Evolutionary conservation across 2,888 invertebrate species (phyloP), one percentile per base, ranked within the genome.

Genomic region (Apodemia hepburni): DNA sequence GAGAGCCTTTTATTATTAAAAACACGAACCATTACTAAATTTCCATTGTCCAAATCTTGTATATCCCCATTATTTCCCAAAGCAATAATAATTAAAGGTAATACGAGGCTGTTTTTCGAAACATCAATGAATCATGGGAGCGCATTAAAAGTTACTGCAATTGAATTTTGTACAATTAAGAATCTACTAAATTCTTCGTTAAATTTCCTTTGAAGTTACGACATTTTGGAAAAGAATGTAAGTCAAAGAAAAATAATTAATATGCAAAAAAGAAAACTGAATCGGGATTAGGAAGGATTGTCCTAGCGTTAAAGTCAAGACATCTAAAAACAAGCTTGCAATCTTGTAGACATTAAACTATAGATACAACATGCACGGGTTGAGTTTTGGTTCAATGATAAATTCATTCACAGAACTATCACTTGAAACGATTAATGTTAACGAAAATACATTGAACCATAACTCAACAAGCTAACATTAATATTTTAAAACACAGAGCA

Each of bases 261-360:
- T 71, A 65, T 67, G 47, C 63, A 65, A 68, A 54, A 38, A 54
- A 54, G 54, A 54, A 54, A 54, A 54, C 27, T 27, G 54, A 54
- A 54, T 22, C 27, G 22, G 76, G 84, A 87, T 85, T 84, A 77
- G 79, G 81, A 79, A 82, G 87, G 87, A 78, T 77, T 78, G 72
- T 74, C 87, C 88, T 89, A 85, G 78, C 84, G 85, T 77, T 68
- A 77, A 78, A 80, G 80, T 84, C 85, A 76, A 79, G 83, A 86
- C 88, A 90, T 87, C 90, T 89, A 90, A 76, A 79, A 86, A 86
- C 87, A 90, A 91, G 91, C 91, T 86, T 82, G 88, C 89, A 88
- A 79, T 82, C 80, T 77, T 81, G 74, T 70, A 77, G 74, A 77
- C 82, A 80, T 76, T 87, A 85, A 62, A 88, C 87, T 88, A 78